Evolutionary conservation across 2,797 vertebrate species (phyloP), one percentile per base, ranked within the genome.

Genomic region (Enoplosus armatus): DNA sequence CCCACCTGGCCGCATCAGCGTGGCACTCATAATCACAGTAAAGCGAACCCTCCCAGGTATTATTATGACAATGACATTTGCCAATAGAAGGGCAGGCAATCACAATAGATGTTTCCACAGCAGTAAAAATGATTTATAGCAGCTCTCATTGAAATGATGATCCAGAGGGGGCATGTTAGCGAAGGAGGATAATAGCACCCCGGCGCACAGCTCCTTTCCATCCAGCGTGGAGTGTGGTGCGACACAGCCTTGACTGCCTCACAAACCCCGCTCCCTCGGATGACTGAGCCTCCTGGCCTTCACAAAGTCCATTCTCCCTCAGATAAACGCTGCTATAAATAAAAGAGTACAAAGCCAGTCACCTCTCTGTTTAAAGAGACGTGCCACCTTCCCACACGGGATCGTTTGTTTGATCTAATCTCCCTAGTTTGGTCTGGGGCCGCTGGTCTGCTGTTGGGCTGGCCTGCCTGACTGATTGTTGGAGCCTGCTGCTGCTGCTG

Each of bases 51-150:
- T 85, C 85, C 85, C 76, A 82, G 83, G 75, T 88, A 29, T 91
- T 87, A 89, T 90, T 84, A 91, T 75, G 80, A 90, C 85, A 68
- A 85, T 90, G 92, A 90, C 91, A 91, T 92, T 92, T 90, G 75
- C 87, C 90, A 87, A 88, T 56, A 79, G 90, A 89, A 90, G 92
- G 88, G 85, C 89, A 87, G 76, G 85, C 84, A 71, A 89, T 90
- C 88, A 87, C 86, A 87, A 82, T 86, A 79, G 82, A 90, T 90
- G 90, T 91, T 92, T 85, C 82, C 77, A 61, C 84, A 31, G 90
- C 85, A 67, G 73, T 90, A 84, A 90, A 92, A 72, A 27, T 76
- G 85, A 92, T 91, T 92, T 84, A 88, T 15, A 29, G 88, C 35
- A 4, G 74, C 79, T 84, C 80, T 83, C 35, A 10, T 50, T 18